Conservation (phyloP, 2,797 vertebrate species). For the Chaetodon trifasciatus region DNA sequence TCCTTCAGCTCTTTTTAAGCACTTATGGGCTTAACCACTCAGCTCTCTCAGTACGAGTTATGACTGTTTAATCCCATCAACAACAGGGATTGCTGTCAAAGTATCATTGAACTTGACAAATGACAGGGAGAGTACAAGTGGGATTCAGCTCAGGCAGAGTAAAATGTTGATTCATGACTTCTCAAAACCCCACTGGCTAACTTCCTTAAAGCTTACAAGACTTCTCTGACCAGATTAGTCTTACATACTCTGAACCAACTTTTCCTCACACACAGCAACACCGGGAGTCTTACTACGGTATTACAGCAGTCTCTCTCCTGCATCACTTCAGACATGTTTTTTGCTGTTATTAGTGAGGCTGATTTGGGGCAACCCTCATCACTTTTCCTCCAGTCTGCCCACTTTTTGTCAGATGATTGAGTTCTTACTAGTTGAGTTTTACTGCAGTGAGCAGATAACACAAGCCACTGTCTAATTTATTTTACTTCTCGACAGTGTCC, state of each 20-base stretch:
- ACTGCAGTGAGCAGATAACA: slow-evolving; percentile 69
- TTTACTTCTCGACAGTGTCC: slow-evolving; percentile 73
- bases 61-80: slow-evolving; percentile 77
- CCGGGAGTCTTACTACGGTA: slow-evolving; percentile 11
- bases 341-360: slow-evolving; percentile 19
- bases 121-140: slow-evolving; percentile 47
- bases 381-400: slow-evolving; percentile 1
- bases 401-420: slow-evolving; percentile 36
- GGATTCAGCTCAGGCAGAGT: slow-evolving; percentile 47
- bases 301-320: slow-evolving; percentile 22
- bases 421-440: slow-evolving; percentile 54
- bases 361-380: slow-evolving; percentile 11
- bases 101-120: slow-evolving; percentile 64
- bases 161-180: slow-evolving; percentile 74
- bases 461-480: slow-evolving; percentile 71
- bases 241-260: slow-evolving; percentile 39
- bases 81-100: slow-evolving; percentile 73
- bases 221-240: slow-evolving; percentile 66
- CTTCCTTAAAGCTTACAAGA: slow-evolving; percentile 52
- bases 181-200: slow-evolving; percentile 49
- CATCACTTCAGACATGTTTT: slow-evolving; percentile 24
- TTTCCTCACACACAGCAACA: slow-evolving; percentile 51
- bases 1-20: slow-evolving; percentile 57
- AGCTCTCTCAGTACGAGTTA: slow-evolving; percentile 55
- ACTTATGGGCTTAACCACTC: slow-evolving; percentile 71